A percentile compares a stretch with the other conserved stretches of the same genome.
Evolutionary conservation across 2,113 vertebrate species (phyloP).

Genomic region (Dolichotis patagonum): DNA sequence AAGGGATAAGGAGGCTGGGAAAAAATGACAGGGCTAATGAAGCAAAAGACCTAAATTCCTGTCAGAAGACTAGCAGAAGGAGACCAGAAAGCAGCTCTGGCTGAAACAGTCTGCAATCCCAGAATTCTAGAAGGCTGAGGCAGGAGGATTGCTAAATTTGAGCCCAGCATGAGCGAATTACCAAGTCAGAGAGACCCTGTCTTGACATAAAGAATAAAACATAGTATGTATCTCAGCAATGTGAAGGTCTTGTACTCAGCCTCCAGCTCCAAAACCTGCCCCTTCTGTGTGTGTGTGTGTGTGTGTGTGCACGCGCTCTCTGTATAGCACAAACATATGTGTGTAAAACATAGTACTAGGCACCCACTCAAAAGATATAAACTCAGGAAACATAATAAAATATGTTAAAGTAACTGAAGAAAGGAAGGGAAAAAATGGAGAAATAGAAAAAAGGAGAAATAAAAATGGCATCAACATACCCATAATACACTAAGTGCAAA

Average conservation of each 20-base stretch:
- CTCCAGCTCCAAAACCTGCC: too few species aligned
- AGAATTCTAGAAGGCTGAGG: background rate
- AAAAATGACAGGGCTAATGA: background rate
- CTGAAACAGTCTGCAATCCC: background rate
- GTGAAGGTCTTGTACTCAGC: background rate
- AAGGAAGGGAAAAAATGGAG: background rate
- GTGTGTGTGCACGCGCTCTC: background rate
- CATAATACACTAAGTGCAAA: background rate
- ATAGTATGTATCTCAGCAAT: background rate
- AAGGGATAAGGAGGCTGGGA: background rate
- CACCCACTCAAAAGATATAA: background rate
- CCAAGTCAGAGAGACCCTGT: background rate
- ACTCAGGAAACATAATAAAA: background rate
- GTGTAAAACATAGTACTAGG: background rate
- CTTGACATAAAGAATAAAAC: background rate
- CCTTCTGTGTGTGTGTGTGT: background rate
- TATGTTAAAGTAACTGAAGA: background rate
- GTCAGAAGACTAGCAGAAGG: background rate
- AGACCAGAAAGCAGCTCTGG: background rate
- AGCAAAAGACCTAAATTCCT: background rate
- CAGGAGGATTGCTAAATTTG: background rate
- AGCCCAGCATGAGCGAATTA: background rate
- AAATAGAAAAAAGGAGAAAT: background rate
- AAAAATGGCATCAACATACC: background rate
- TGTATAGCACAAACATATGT: background rate